phyloP scores from a whole-genome alignment of 1,140 invertebrate species.

The Sipha flava region DNA sequence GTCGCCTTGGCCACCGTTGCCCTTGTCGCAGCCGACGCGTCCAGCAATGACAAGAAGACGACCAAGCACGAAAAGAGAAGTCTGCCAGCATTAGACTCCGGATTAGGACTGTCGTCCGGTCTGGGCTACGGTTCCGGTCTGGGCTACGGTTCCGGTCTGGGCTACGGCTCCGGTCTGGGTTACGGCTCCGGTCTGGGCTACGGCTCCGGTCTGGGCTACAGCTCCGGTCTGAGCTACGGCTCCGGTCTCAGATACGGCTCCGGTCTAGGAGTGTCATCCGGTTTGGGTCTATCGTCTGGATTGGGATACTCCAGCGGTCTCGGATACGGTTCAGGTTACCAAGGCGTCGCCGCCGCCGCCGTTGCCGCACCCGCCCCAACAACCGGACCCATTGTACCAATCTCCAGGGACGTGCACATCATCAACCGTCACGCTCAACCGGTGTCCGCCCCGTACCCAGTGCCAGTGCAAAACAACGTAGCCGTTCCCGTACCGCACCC shows the following conservation, averaged over 20 bases:
- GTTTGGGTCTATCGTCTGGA: no score
- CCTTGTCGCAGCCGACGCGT: no score
- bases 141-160: neutral
- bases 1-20: no score
- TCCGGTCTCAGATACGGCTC: no score
- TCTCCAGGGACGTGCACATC: constrained; percentile 25
- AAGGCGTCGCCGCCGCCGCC: neutral
- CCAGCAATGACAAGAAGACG: no score
- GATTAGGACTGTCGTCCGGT: no score
- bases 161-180: neutral
- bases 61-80: no score
- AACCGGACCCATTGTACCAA: neutral
- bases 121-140: neutral
- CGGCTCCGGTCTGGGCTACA: neutral
- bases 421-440: constrained; percentile 22
- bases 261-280: no score
- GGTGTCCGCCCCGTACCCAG: constrained; percentile 30
- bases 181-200: neutral
- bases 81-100: no score
- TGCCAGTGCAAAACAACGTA: constrained; percentile 13
- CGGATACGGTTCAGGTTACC: neutral
- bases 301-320: neutral
- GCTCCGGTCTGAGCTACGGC: neutral
- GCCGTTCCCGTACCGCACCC: constrained; percentile 33
- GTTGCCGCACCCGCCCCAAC: neutral